Percentiles rank a stretch among this genome's conserved stretches.
Conservation (phyloP, 2,113 vertebrate genomes). For the Cyprinus carpio region DNA sequence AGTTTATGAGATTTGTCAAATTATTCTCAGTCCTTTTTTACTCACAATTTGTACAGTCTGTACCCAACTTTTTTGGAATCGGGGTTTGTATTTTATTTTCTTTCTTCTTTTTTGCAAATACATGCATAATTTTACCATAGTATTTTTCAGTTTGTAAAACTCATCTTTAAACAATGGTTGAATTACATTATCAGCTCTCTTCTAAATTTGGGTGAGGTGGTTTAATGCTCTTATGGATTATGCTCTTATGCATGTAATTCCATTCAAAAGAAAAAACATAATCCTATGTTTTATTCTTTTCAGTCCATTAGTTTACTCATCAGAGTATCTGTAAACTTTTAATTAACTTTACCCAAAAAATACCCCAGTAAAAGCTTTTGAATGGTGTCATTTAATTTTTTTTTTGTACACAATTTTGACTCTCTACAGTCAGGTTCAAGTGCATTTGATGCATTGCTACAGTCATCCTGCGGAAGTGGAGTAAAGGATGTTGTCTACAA, state of each 20-base stretch:
- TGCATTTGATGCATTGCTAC: not conserved
- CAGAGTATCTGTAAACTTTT: slow-evolving; percentile 25
- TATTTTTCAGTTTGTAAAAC: not conserved
- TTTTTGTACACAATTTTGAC: too few species aligned
- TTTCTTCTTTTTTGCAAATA: not conserved
- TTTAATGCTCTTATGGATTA: slow-evolving; percentile 29
- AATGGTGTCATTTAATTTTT: not conserved
- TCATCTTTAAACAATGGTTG: slow-evolving; percentile 9
- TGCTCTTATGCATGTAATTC: slow-evolving; percentile 30
- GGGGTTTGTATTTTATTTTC: not conserved
- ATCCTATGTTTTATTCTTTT: slow-evolving; percentile 22
- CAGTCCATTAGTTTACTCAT: slow-evolving; percentile 25
- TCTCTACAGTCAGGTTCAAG: not conserved
- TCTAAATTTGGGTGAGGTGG: slow-evolving; percentile 8
- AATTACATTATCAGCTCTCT: slow-evolving; percentile 28
- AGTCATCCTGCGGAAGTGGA: too few species aligned
- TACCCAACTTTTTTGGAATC: too few species aligned
- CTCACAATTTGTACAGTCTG: too few species aligned
- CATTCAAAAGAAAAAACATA: slow-evolving; percentile 24
- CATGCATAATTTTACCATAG: not conserved
- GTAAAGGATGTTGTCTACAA: not conserved
- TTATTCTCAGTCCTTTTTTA: too few species aligned
- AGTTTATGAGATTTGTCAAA: too few species aligned
- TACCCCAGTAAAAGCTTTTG: not conserved
- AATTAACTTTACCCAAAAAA: slow-evolving; percentile 14